Base-by-base conservation (phyloP, 2,797 vertebrate genomes). In the Microcaecilia unicolor region DNA sequence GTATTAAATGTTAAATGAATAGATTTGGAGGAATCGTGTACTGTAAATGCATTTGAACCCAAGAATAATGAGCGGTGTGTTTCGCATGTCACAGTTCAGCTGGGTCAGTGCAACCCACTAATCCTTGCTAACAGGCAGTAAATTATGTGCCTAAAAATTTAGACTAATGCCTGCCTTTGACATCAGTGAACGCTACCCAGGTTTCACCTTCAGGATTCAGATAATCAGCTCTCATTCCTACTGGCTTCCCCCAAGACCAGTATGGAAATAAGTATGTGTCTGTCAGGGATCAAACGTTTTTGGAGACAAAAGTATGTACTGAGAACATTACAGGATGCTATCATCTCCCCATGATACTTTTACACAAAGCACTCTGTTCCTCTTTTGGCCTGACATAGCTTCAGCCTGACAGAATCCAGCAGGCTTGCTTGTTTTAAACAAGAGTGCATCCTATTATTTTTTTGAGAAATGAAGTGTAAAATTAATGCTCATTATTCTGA, bases 271-370 rank as follows among this genome's bases (percentile, higher is more conserved):
- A 81, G 76, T 74, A 28, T 62, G 68, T 73, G 80, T 79, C 83
- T 82, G 81, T 64, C 76, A 74, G 74, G 74, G 80, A 86, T 86
- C 83, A 84, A 82, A 84, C 83, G 77, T 74, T 81, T 76, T 74
- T 70, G 76, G 77, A 83, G 81, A 85, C 80, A 80, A 84, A 83
- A 86, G 83, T 82, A 72, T 62, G 74, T 72, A 56, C 76, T 32
- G 69, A 65, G 78, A 80, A 76, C 74, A 69, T 81, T 78, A 67
- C 66, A 71, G 72, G 77, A 74, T 72, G 64, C 80, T 78, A 55
- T 85, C 62, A 80, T 82, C 81, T 78, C 81, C 37, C 70, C 80
- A 78, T 67, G 80, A 61, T 44, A 70, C 77, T 74, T 72, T 64
- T 70, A 70, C 77, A 81, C 80, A 83, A 84, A 83, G 80, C 76